A percentile compares a stretch with the other conserved stretches of the same genome.
Evolutionary conservation across 1,140 invertebrate genomes (phyloP).

Genomic region (Euwallacea similis): DNA sequence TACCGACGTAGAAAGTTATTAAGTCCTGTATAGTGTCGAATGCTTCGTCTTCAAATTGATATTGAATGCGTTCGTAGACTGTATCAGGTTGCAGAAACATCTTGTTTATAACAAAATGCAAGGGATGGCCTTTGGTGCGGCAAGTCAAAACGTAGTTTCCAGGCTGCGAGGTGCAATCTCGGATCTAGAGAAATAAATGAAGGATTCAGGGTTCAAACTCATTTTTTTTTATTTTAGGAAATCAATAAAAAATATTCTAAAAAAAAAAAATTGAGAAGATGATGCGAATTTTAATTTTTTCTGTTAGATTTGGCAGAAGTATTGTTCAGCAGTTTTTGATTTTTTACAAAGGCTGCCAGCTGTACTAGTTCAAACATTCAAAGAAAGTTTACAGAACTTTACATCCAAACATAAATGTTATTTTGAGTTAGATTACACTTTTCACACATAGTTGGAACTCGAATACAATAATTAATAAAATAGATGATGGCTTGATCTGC

Average conservation of each 20-base stretch:
- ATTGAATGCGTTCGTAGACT: slow-evolving; percentile 88
- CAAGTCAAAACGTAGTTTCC: slow-evolving; percentile 93
- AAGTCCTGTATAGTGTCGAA: slow-evolving; percentile 92
- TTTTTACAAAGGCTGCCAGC: too few relatives aligned
- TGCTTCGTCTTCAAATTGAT: slow-evolving; percentile 91
- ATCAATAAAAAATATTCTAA: not conserved
- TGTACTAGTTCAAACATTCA: too few relatives aligned
- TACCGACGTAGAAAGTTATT: slow-evolving; percentile 88
- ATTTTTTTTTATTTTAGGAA: too few relatives aligned
- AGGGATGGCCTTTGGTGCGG: slow-evolving; percentile 71
- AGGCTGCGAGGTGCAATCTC: slow-evolving; percentile 89
- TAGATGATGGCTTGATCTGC: too few relatives aligned
- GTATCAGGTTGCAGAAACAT: slow-evolving; percentile 86
- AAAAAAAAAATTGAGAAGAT: not conserved
- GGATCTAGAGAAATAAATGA: slow-evolving; percentile 56
- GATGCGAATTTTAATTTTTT: not conserved
- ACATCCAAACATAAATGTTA: too few relatives aligned
- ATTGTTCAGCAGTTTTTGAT: too few relatives aligned
- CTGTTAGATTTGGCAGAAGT: too few relatives aligned
- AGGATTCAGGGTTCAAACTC: not conserved
- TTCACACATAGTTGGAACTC: too few relatives aligned
- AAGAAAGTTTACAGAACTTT: too few relatives aligned
- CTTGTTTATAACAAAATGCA: slow-evolving; percentile 94
- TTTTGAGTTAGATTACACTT: too few relatives aligned
- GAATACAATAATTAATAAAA: too few relatives aligned